Conservation (phyloP, 2,113 vertebrate species). For the Pseudopodoces humilis region DNA sequence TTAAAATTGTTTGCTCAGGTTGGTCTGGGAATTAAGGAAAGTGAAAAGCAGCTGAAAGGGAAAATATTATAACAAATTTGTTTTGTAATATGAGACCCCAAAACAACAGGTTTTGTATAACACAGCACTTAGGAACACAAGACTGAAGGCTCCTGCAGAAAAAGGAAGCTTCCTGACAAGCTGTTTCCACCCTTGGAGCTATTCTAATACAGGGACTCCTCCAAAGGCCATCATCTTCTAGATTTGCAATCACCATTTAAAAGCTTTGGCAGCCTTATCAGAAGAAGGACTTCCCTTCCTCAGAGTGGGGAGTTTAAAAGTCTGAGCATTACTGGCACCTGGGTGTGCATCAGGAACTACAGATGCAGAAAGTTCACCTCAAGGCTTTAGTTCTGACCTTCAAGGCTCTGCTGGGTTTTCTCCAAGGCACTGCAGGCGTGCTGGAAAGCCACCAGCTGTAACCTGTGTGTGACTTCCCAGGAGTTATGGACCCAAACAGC, state of each 20-base stretch:
- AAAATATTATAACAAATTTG: not conserved
- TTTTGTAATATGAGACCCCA: not conserved
- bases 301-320: fast-evolving
- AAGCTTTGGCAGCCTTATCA: not conserved
- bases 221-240: not conserved
- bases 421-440: not conserved
- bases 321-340: too few relatives aligned
- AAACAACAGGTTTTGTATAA: not conserved
- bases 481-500: not conserved
- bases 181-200: not conserved
- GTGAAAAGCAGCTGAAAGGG: not conserved
- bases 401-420: not conserved
- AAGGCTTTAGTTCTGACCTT: not conserved
- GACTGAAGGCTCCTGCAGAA: not conserved
- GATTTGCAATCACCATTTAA: not conserved
- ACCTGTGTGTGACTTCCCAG: not conserved
- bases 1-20: not conserved
- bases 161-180: not conserved
- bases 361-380: not conserved
- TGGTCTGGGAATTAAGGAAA: not conserved
- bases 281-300: not conserved
- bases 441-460: not conserved
- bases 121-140: not conserved
- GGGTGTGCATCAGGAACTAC: not conserved
- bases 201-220: not conserved